Base-by-base conservation (phyloP, 2,113 vertebrate species). In the Centrocercus urophasianus region DNA sequence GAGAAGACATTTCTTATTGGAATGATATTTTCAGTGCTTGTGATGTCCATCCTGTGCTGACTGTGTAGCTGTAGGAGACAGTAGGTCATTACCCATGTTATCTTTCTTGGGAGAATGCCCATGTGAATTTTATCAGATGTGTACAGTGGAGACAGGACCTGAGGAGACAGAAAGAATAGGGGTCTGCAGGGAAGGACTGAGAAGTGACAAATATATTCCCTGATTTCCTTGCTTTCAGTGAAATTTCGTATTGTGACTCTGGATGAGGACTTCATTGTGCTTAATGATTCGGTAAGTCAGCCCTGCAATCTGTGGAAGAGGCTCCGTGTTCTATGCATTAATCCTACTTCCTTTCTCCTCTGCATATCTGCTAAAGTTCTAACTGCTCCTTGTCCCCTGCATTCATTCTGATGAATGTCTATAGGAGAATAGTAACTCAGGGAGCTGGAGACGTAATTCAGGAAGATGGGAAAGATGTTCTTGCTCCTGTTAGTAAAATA, bases 201-300 rank as follows among this genome's bases (percentile, higher is more conserved):
- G 32, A 64, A 59, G 59, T 77, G 57, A 64, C 34, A 52, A 60
- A 57, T 30, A 36, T 40, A n/a, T 78, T 81, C 24, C 56, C 15
- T 40, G 8, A 38, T 93, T 91, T 90, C 17, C 61, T 90, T 91
- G 30, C 63, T 70, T 82, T 71, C 77, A 97, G 96, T 97, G 77
- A 93, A 83, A 63, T 97, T 97, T 56, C 96, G 92, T 21, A 34
- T 97, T 3, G 87, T 97, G 92, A 93, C 94, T 70, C 80, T 97
- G 87, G 78, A 97, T 60, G 93, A 96, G 50, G 95, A 97, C 13
- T 84, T 95, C 63, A n/a, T 30, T 9, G 64, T 73, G 20, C 76
- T 91, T 77, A 96, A 94, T 0, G 10, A 95, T n/a, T 95, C 86
- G 66, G 96, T 97, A 86, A 95, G 95, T 3, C 4, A 20, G 10